A percentile compares a stretch with the other conserved stretches of the same genome.
phyloP scores from a whole-genome alignment of 2,797 vertebrate genomes.

The Cuculus canorus region DNA sequence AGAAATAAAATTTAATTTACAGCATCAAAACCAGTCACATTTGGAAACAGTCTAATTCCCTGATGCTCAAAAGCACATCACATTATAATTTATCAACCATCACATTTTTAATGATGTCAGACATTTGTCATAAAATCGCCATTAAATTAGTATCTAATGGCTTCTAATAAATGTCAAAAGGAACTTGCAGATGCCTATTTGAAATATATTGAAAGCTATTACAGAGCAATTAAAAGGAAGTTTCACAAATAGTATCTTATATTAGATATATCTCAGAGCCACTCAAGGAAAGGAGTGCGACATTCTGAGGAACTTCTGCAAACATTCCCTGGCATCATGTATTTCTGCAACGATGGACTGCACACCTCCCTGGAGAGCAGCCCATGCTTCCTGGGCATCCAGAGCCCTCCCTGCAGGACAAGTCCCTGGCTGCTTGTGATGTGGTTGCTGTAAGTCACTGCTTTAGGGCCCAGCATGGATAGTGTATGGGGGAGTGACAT shows the following conservation, averaged over 20 bases:
- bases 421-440: background rate
- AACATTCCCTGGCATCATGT: background rate
- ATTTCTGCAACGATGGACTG: background rate
- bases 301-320: slow-evolving; percentile 21
- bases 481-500: background rate
- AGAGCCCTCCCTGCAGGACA: background rate
- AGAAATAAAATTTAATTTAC: slow-evolving; percentile 50
- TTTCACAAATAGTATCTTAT: slow-evolving; percentile 63
- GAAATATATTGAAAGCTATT: slow-evolving; percentile 65
- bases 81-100: slow-evolving; percentile 46
- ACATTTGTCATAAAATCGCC: slow-evolving; percentile 54
- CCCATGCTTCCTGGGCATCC: background rate
- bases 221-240: slow-evolving; percentile 65
- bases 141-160: slow-evolving; percentile 58
- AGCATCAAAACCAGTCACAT: slow-evolving; percentile 26
- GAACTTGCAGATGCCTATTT: slow-evolving; percentile 53
- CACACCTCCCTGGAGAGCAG: background rate
- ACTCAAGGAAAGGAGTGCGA: background rate
- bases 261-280: background rate
- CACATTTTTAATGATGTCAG: slow-evolving; percentile 53
- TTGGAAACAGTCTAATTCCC: slow-evolving; percentile 44
- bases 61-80: slow-evolving; percentile 26
- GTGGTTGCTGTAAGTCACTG: background rate
- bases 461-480: background rate
- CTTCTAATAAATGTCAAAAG: slow-evolving; percentile 68